A percentile compares a stretch with the other conserved stretches of the same genome.
phyloP scores from a whole-genome alignment of 2,797 vertebrate species.

The Pipistrellus pygmaeus region DNA sequence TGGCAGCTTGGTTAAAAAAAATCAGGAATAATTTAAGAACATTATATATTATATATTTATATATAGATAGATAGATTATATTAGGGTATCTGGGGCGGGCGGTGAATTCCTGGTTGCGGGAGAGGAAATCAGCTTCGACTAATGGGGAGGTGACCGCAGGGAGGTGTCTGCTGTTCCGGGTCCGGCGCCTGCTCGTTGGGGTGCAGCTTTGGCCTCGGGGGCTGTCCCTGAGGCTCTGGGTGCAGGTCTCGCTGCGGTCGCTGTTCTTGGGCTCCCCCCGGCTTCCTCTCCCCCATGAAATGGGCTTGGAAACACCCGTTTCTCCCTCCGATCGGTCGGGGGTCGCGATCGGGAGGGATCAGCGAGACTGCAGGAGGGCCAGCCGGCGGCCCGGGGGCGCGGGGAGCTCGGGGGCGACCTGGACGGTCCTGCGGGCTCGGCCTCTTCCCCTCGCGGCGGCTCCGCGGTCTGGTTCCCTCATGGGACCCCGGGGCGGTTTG shows the following conservation, averaged over 20 bases:
- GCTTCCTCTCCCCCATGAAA: constrained; percentile 84
- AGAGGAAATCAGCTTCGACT: constrained; percentile 84
- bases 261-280: constrained; percentile 82
- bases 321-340: constrained; percentile 40
- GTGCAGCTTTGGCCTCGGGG: constrained; percentile 76
- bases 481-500: constrained; percentile 81
- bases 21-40: constrained; percentile 92
- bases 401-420: constrained; percentile 72
- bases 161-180: constrained; percentile 76
- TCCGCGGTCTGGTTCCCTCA: constrained; percentile 81
- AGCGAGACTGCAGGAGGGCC: constrained; percentile 45
- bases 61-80: constrained; percentile 77
- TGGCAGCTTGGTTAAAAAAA: constrained; percentile 88
- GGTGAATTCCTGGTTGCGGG: constrained; percentile 83
- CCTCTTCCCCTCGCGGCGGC: constrained; percentile 82
- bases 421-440: constrained; percentile 81
- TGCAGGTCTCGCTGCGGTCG: constrained; percentile 74
- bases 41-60: constrained; percentile 91
- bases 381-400: constrained; percentile 77
- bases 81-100: constrained; percentile 79
- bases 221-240: constrained; percentile 67
- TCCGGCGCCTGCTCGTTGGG: constrained; percentile 81
- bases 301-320: constrained; percentile 74
- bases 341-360: constrained; percentile 56
- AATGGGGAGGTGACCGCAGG: constrained; percentile 81